A percentile compares a stretch with the other conserved stretches of the same genome.
phyloP scores from a whole-genome alignment of 1,140 invertebrate genomes.

The Cydia pomonella region DNA sequence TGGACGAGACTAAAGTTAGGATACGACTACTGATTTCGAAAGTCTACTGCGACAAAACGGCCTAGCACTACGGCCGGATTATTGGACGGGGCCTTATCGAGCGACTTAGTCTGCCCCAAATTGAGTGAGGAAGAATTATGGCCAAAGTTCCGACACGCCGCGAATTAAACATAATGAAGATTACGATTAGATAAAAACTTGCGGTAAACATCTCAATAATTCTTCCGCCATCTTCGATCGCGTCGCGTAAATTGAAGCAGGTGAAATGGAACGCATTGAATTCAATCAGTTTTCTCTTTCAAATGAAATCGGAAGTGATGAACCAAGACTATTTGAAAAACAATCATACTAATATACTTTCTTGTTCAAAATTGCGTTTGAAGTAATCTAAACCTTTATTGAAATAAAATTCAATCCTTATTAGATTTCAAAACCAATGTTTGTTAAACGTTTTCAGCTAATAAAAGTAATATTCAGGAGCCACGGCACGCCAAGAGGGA shows the following conservation, averaged over 20 bases:
- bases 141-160: slow-evolving; percentile 67
- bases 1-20: neutral
- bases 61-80: slow-evolving; percentile 65
- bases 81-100: slow-evolving; percentile 72
- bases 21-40: neutral
- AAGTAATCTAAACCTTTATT: slow-evolving; percentile 35
- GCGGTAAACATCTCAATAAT: slow-evolving; percentile 52
- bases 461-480: slow-evolving; percentile 79
- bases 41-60: slow-evolving; percentile 41
- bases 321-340: slow-evolving; percentile 7
- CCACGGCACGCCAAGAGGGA: slow-evolving; percentile 58
- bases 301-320: slow-evolving; percentile 22
- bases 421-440: slow-evolving; percentile 75
- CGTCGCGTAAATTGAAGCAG: neutral
- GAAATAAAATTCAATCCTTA: slow-evolving; percentile 61
- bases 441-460: slow-evolving; percentile 78
- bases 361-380: neutral
- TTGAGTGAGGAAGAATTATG: slow-evolving; percentile 75
- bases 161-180: slow-evolving; percentile 75
- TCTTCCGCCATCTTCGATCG: slow-evolving; percentile 31
- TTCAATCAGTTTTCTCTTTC: slow-evolving; percentile 13
- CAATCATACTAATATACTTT: slow-evolving; percentile 6
- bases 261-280: slow-evolving; percentile 5
- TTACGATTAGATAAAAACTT: slow-evolving; percentile 67
- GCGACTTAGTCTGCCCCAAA: slow-evolving; percentile 66